These are phyloP conservation scores for Lathamus discolor DNA, from an alignment of 2,113 vertebrate genomes.

Conservation along the genomic window DNA sequence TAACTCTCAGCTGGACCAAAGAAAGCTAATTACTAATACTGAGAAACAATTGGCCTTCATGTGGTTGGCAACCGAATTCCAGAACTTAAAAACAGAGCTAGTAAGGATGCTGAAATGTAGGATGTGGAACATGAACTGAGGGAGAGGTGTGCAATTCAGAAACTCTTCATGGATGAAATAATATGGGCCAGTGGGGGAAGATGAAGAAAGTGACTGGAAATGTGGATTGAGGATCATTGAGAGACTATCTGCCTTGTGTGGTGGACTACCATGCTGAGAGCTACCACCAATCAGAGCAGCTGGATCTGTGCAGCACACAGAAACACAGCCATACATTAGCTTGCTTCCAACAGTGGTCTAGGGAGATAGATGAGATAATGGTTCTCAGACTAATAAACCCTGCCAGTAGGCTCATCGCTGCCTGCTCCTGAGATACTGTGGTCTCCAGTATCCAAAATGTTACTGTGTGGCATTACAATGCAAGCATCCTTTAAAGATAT, in stretches of 20 bases:
- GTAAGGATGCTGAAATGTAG: background rate
- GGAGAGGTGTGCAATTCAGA: background rate
- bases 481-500: background rate
- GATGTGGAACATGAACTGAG: background rate
- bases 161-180: background rate
- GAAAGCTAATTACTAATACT: background rate
- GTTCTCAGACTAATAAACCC: background rate
- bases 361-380: background rate
- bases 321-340: accelerated
- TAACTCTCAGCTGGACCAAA: background rate
- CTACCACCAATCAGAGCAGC: background rate
- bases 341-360: background rate
- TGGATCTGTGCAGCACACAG: background rate
- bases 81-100: background rate
- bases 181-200: background rate
- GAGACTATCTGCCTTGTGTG: background rate
- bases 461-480: background rate
- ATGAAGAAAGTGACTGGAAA: background rate
- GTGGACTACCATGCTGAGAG: background rate
- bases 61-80: background rate
- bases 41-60: background rate
- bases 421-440: accelerated
- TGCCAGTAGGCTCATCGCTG: background rate
- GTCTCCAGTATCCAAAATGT: background rate
- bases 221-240: background rate